These are phyloP conservation scores for Xanthia togata DNA, from an alignment of 2,888 invertebrate genomes.

Conservation along the genomic window DNA sequence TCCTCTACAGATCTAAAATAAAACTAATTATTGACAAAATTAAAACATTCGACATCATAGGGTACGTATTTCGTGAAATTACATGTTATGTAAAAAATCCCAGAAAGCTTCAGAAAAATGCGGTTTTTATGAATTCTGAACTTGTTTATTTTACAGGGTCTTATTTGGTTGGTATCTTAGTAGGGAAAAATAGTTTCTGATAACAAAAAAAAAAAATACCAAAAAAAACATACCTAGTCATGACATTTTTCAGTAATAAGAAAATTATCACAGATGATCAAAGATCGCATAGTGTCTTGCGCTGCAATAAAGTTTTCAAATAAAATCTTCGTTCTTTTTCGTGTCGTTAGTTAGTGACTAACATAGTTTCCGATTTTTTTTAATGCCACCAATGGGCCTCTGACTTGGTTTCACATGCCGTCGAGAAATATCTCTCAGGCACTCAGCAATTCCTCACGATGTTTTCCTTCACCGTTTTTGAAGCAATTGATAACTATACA, in stretches of 20 bases:
- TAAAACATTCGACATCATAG: not conserved
- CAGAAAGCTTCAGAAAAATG: too few species aligned
- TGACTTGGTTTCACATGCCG: too few species aligned
- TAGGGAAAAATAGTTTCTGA: not conserved
- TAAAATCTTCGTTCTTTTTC: not conserved
- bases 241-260: not conserved
- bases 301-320: not conserved
- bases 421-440: too few species aligned
- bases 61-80: not conserved
- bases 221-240: not conserved
- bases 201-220: not conserved
- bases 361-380: too few species aligned
- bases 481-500: too few species aligned
- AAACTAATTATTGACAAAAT: not conserved
- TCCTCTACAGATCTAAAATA: not conserved
- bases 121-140: not conserved
- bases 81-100: not conserved
- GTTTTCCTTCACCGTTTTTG: too few species aligned
- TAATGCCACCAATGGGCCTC: too few species aligned
- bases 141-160: not conserved
- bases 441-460: too few species aligned
- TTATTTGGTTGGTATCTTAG: not conserved
- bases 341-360: too few species aligned
- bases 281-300: not conserved
- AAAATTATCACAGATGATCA: not conserved